phyloP scores from a whole-genome alignment of 1,140 invertebrate species.

The Teleopsis dalmanni region DNA sequence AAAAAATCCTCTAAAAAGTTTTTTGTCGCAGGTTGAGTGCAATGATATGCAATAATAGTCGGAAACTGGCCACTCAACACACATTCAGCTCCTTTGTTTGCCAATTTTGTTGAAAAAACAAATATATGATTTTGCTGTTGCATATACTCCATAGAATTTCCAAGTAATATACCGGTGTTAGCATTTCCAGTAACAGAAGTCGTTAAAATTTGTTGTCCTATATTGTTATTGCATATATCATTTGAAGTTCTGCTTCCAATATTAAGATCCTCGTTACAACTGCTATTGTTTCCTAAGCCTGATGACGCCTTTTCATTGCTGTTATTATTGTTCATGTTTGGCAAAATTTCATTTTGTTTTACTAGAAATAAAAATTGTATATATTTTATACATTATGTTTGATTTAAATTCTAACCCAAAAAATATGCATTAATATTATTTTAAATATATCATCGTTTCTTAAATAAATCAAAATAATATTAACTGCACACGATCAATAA shows the following conservation, averaged over 20 bases:
- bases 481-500: too few species aligned
- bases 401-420: too few species aligned
- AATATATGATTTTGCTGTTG: conserved; percentile 97
- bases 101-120: conserved; percentile 90
- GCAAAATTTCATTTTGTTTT: not conserved
- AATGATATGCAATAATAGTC: conserved; percentile 91
- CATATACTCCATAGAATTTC: conserved; percentile 51
- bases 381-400: too few species aligned
- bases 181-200: conserved; percentile 1
- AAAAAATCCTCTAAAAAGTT: conserved; percentile 81
- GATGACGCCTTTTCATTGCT: not conserved
- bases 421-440: too few species aligned
- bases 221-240: not conserved
- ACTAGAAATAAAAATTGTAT: not conserved
- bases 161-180: not conserved
- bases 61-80: conserved; percentile 81
- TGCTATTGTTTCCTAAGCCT: not conserved
- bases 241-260: not conserved
- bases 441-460: too few species aligned
- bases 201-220: not conserved
- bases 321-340: not conserved
- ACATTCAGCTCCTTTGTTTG: conserved; percentile 89
- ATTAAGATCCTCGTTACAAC: not conserved
- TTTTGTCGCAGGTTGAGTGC: conserved; percentile 89
- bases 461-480: too few species aligned